Evolutionary conservation across 1,140 invertebrate species (phyloP), one percentile per base, ranked within the genome.

Genomic region (Pseudomyrmex cubaensis): DNA sequence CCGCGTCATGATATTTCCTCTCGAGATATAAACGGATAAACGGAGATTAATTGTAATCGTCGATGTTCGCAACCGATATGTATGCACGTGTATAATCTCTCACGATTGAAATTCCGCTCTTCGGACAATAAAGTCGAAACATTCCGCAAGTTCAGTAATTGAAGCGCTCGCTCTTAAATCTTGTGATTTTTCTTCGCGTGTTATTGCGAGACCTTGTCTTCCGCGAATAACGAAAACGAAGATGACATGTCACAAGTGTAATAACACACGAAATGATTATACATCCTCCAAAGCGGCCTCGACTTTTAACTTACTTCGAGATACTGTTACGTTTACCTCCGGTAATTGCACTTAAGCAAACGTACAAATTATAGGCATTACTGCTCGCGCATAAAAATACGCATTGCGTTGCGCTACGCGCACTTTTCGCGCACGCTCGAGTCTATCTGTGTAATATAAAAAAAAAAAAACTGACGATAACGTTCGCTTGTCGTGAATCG

Each of bases 291-390:
- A 7, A 35, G 54, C 76, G 9, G 66, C 20, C 54, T 46, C 22
- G n/a, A 35, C 44, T n/a, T n/a, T n/a, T n/a, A 35, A 69, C 70
- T 50, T n/a, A 59, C 63, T n/a, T 70, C 17, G 12, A 72, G 35
- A 50, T 80, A 64, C 73, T 83, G 80, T 46, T 57, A 75, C 69
- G 50, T 12, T 63, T 48, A n/a, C 52, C 57, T n/a, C 61, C 46
- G 25, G 66, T 74, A 85, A 63, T 62, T 73, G 61, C 67, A n/a
- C 61, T 63, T 35, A 25, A 74, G 82, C 83, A 50, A 72, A 80
- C 66, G 54, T 25, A 66, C 57, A 66, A 54, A 73, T 82, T 56
- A 64, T 50, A 82, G 83, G 9, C 59, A 80, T 84, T 84, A 67
- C 35, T 35, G 35, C 57, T 10, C 4, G 66, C 44, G 48, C 25